Evolutionary conservation across 2,888 invertebrate genomes (phyloP), one percentile per base, ranked within the genome.

Genomic region (Acanthopleura granulata): DNA sequence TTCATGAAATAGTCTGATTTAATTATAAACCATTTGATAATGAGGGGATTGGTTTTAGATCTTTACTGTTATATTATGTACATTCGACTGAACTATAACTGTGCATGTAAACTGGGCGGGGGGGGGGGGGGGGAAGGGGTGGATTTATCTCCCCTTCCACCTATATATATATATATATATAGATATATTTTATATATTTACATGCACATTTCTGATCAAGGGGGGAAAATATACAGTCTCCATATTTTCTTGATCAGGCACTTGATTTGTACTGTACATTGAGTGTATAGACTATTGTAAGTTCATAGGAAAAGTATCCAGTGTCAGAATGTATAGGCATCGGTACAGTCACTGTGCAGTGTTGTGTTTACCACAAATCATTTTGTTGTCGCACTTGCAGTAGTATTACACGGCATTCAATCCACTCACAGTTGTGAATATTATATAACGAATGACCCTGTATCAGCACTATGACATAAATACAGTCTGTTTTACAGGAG

Each of bases 291-390:
- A 57, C 57, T 57, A 57, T 57, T n/a, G 18, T 40, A 40, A 66
- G 66, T 22, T 66, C 66, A 66, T 27, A 66, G 66, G 66, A 66
- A 66, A 66, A 66, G 66, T 16, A 66, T 66, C 66, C 66, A 66
- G 66, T 66, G 66, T 66, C 66, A 66, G 29, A 15, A 25, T 16
- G 22, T 66, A 16, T 22, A 66, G 25, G 29, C 16, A 27, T 66
- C 15, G 6, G 27, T 25, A 66, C 3, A 6, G 25, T 66, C 66
- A 22, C 18, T 57, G 22, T 18, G 18, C 57, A 57, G 57, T 57
- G 22, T 57, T 15, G 12, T 57, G 57, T 57, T 57, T 4, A n/a
- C 57, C 57, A 18, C 22, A 57, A n/a, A 12, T 18, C 3, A 57
- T 22, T 40, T 40, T 40, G 40, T 40, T 40, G 40, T 40, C 40